Percentiles rank a stretch among this genome's conserved stretches.
Conservation (phyloP, 2,797 vertebrate species). For the Buphagus erythrorhynchus region DNA sequence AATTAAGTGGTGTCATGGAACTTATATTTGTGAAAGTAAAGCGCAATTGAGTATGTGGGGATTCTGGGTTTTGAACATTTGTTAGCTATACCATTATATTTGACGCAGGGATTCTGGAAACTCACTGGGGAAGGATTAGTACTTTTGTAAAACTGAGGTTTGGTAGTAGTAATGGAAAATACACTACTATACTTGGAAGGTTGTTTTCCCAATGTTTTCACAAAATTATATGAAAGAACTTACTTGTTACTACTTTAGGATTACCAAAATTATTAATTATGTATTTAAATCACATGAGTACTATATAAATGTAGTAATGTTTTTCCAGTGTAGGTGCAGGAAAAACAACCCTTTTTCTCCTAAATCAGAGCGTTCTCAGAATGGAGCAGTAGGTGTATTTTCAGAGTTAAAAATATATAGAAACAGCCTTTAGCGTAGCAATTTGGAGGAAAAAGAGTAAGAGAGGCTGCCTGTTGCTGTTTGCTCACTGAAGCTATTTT, state of each 20-base stretch:
- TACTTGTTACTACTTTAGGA: background rate
- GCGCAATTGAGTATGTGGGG: fast-evolving
- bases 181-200: background rate
- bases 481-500: background rate
- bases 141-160: background rate
- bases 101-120: background rate
- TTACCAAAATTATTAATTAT: background rate
- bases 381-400: background rate
- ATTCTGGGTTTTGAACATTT: background rate
- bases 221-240: background rate
- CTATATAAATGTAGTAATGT: background rate
- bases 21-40: background rate
- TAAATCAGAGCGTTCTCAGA: background rate
- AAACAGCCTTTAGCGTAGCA: background rate
- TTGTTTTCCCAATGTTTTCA: background rate
- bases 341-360: background rate
- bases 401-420: background rate
- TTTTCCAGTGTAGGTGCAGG: background rate
- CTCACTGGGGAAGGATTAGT: background rate
- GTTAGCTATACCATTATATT: background rate
- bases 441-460: background rate
- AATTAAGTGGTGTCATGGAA: background rate
- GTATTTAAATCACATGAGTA: background rate
- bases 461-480: background rate
- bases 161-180: background rate